phyloP scores from a whole-genome alignment of 1,140 invertebrate species.

The Caenorhabditis briggsae region DNA sequence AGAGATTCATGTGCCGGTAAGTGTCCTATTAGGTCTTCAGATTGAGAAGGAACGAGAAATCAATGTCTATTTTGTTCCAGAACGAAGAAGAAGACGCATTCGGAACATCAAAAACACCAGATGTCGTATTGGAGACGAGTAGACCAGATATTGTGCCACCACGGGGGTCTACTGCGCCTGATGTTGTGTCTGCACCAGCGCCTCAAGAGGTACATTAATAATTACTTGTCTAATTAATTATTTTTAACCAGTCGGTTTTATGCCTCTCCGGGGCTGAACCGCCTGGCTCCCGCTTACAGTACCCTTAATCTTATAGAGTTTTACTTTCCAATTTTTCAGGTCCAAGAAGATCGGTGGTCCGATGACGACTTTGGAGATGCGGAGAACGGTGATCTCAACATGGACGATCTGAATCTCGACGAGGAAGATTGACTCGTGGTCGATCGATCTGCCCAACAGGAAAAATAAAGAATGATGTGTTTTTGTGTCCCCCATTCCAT shows the following conservation, averaged over 20 bases:
- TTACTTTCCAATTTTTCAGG: not conserved
- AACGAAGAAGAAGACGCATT: constrained; percentile 10
- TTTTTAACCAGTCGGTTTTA: too few relatives aligned
- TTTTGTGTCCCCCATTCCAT: constrained; percentile 20
- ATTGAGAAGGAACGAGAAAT: not conserved
- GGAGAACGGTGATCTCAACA: constrained; percentile 64
- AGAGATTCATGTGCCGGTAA: constrained; percentile 35
- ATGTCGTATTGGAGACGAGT: constrained; percentile 34
- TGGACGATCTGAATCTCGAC: constrained; percentile 70
- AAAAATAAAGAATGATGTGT: not conserved
- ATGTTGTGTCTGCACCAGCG: constrained; percentile 11
- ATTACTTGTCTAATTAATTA: too few relatives aligned
- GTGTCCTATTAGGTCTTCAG: not conserved
- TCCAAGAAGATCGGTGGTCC: constrained; percentile 51
- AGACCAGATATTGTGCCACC: constrained; percentile 55
- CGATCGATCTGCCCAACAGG: constrained; percentile 59
- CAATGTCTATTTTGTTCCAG: not conserved
- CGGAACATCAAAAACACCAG: constrained; percentile 34
- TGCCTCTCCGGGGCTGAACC: too few relatives aligned
- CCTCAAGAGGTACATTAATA: not conserved
- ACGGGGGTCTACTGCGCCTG: constrained; percentile 40
- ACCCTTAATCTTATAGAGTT: not conserved
- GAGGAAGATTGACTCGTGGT: constrained; percentile 70
- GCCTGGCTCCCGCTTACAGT: too few relatives aligned
- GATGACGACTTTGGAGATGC: constrained; percentile 73